Percentiles rank a stretch among this genome's conserved stretches.
Evolutionary conservation across 2,888 invertebrate species (phyloP).

Genomic region (Sylvicola fuscatus): DNA sequence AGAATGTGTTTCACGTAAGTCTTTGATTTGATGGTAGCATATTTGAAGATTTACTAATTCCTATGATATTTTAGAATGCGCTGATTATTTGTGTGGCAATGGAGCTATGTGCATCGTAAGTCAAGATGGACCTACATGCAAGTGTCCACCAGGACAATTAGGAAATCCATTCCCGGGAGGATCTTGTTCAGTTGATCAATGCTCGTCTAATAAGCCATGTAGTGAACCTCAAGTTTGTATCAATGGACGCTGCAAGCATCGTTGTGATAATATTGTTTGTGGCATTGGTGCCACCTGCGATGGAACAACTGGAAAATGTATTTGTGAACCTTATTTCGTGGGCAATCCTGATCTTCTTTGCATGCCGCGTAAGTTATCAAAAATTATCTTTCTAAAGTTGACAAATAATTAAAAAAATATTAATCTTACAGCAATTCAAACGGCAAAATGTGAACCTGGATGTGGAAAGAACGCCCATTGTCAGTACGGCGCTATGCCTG

Average conservation of each 20-base stretch:
- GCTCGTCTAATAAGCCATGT: slow-evolving; percentile 57
- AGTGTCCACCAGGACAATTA: slow-evolving; percentile 65
- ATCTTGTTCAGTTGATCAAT: slow-evolving; percentile 59
- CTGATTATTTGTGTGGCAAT: slow-evolving; percentile 47
- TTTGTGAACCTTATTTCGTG: slow-evolving; percentile 69
- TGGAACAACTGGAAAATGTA: slow-evolving; percentile 56
- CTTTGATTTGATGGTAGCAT: slow-evolving; percentile 3
- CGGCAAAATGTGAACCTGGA: slow-evolving; percentile 55
- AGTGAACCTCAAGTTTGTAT: slow-evolving; percentile 63
- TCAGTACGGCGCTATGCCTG: slow-evolving; percentile 48
- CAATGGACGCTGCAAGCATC: slow-evolving; percentile 69
- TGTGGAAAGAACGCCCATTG: slow-evolving; percentile 77
- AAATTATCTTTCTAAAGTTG: background rate
- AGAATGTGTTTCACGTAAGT: slow-evolving; percentile 63
- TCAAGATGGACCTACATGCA: slow-evolving; percentile 66
- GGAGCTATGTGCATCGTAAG: slow-evolving; percentile 76
- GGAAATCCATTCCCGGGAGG: slow-evolving; percentile 90
- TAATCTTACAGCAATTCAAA: slow-evolving; percentile 40
- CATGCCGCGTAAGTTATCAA: slow-evolving; percentile 64
- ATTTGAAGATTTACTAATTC: slow-evolving; percentile 2
- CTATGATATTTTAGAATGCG: slow-evolving; percentile 13
- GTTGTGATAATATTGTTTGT: slow-evolving; percentile 71
- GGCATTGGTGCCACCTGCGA: slow-evolving; percentile 79
- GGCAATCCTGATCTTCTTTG: slow-evolving; percentile 79
- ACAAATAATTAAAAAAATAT: slow-evolving; percentile 1